These are phyloP conservation scores for Brachycybe producta DNA, from an alignment of 2,888 invertebrate genomes.

Conservation along the genomic window DNA sequence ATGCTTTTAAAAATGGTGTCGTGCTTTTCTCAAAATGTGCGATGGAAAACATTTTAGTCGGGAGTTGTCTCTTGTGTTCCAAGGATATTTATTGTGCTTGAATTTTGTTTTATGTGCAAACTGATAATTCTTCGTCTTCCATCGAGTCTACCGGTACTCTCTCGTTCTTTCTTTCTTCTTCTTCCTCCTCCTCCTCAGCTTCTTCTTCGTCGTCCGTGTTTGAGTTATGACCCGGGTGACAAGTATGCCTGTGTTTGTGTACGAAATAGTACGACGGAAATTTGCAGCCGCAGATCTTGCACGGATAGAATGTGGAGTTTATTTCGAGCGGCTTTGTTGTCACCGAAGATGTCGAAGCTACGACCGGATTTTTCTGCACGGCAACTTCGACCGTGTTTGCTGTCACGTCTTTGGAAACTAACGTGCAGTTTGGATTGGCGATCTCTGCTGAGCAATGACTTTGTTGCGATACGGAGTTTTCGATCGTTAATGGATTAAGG, in stretches of 20 bases:
- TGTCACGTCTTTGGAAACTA: slow-evolving; percentile 21
- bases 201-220: background rate
- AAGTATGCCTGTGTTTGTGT: slow-evolving; percentile 75
- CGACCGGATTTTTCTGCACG: slow-evolving; percentile 18
- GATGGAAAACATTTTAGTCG: no score
- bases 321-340: slow-evolving; percentile 45
- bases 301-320: slow-evolving; percentile 81
- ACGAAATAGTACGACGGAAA: slow-evolving; percentile 90
- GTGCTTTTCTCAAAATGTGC: no score
- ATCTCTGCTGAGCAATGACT: no score
- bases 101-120: background rate
- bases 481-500: slow-evolving; percentile 47
- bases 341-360: background rate
- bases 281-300: slow-evolving; percentile 81
- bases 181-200: background rate
- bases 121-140: background rate
- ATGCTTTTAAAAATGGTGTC: no score
- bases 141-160: background rate
- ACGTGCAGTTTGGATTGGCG: slow-evolving; percentile 23
- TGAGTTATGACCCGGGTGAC: slow-evolving; percentile 40
- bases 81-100: background rate
- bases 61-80: no score
- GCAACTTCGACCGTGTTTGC: no score
- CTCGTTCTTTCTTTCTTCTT: background rate
- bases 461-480: no score